Conservation (phyloP, 1,140 invertebrate species). For the Liolophura sinensis region DNA sequence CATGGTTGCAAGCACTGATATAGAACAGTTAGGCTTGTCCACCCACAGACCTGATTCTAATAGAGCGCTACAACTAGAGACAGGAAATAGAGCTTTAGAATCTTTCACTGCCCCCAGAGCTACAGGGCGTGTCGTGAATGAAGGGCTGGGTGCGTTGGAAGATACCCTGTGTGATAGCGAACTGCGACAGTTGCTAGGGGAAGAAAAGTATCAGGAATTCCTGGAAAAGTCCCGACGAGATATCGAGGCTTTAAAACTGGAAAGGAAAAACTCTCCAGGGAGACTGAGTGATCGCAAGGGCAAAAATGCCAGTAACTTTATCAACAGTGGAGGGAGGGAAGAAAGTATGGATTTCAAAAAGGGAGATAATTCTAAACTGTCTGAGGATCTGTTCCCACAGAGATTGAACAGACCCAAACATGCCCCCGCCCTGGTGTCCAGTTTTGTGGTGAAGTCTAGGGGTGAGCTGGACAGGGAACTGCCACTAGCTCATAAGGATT, state of each 20-base stretch:
- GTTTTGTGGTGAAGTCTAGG: too few relatives aligned
- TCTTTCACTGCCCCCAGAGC: background rate
- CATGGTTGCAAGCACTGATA: constrained; percentile 5
- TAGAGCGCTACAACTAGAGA: background rate
- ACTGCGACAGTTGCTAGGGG: constrained; percentile 30
- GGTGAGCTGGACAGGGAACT: too few relatives aligned
- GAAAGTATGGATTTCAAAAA: too few relatives aligned
- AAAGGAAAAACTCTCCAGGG: background rate
- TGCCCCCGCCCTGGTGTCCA: too few relatives aligned
- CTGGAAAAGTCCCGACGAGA: constrained; percentile 30
- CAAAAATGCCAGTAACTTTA: too few relatives aligned
- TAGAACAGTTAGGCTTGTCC: constrained; percentile 27
- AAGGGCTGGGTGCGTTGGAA: constrained; percentile 20
- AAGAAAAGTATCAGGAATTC: constrained; percentile 33
- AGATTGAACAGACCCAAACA: too few relatives aligned
- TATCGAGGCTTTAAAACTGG: constrained; percentile 23
- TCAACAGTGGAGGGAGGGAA: too few relatives aligned
- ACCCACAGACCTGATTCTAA: constrained; percentile 30
- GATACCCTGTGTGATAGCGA: constrained; percentile 23
- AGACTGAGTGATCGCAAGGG: too few relatives aligned
- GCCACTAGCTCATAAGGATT: too few relatives aligned
- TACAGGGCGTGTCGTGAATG: constrained; percentile 11
- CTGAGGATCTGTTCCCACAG: too few relatives aligned
- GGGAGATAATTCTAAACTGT: too few relatives aligned
- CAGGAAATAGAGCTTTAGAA: too few relatives aligned